A percentile compares a stretch with the other conserved stretches of the same genome.
These are phyloP conservation scores for Eidolon helvum DNA, from an alignment of 2,113 vertebrate genomes.

Conservation along the genomic window DNA sequence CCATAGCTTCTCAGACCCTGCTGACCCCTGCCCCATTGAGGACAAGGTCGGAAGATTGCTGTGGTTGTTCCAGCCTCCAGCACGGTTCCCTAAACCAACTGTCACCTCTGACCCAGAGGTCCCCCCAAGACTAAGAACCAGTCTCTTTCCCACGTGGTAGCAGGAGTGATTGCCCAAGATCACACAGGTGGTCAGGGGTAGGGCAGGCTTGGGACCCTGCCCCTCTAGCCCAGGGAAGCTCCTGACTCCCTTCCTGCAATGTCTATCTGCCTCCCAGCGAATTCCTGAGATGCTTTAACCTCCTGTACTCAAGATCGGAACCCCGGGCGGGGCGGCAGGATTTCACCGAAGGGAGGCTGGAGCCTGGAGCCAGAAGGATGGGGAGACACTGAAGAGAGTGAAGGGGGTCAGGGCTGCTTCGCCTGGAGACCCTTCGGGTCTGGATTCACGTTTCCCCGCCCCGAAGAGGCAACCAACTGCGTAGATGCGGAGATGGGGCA, in stretches of 20 bases:
- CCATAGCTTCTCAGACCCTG: background rate
- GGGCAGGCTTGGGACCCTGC: background rate
- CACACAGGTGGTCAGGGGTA: background rate
- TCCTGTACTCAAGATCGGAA: background rate
- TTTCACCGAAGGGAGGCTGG: background rate
- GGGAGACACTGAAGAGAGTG: background rate
- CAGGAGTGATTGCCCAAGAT: background rate
- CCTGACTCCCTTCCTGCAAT: background rate
- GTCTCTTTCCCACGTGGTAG: no score
- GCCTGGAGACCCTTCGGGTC: background rate
- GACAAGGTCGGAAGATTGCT: background rate
- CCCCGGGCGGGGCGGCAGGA: background rate
- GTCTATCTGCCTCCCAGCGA: background rate
- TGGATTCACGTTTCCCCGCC: background rate
- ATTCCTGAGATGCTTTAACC: constrained; percentile 63
- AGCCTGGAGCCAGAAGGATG: no score
- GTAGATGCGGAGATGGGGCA: background rate
- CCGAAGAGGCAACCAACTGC: background rate
- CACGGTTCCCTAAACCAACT: background rate
- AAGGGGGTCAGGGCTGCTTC: background rate
- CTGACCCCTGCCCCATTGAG: background rate
- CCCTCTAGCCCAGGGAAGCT: background rate
- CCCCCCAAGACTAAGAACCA: background rate
- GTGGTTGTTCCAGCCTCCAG: background rate
- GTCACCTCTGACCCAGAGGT: background rate